phyloP scores from a whole-genome alignment of 1,140 invertebrate species.

The Tetramorium simillimum region DNA sequence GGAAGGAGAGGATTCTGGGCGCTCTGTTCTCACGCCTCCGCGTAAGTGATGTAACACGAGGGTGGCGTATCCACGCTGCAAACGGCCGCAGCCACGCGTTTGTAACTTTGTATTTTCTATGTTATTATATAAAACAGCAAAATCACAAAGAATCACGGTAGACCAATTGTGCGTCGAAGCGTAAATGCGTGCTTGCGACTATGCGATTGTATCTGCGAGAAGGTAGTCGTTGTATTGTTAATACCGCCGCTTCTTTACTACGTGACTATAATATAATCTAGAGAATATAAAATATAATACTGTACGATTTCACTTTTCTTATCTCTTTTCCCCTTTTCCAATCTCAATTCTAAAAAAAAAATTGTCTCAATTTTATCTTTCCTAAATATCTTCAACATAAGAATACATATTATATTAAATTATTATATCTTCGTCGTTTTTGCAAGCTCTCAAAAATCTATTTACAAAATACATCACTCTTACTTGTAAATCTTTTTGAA shows the following conservation, averaged over 20 bases:
- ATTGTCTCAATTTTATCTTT: background rate
- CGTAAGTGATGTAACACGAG: conserved; percentile 1
- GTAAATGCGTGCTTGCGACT: conserved; percentile 45
- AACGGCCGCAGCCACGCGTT: background rate
- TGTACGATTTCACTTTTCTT: background rate
- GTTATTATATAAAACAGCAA: conserved; percentile 54
- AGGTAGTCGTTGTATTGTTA: conserved; percentile 36
- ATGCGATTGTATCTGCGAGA: conserved; percentile 31
- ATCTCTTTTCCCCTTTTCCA: background rate
- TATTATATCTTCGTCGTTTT: background rate
- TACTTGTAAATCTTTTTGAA: background rate
- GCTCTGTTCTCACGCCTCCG: background rate
- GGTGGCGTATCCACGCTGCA: background rate
- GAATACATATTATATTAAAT: background rate
- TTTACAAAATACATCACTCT: background rate
- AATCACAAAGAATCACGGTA: conserved; percentile 43
- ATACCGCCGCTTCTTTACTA: conserved; percentile 40
- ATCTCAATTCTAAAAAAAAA: background rate
- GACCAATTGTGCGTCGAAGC: conserved; percentile 22
- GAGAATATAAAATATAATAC: conserved; percentile 41
- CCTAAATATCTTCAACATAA: background rate
- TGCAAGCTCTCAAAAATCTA: background rate
- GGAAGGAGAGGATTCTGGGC: background rate
- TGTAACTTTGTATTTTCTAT: conserved; percentile 59
- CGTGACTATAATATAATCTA: conserved; percentile 45